phyloP scores from a whole-genome alignment of 2,797 vertebrate genomes.

The Pelobates cultripes region DNA sequence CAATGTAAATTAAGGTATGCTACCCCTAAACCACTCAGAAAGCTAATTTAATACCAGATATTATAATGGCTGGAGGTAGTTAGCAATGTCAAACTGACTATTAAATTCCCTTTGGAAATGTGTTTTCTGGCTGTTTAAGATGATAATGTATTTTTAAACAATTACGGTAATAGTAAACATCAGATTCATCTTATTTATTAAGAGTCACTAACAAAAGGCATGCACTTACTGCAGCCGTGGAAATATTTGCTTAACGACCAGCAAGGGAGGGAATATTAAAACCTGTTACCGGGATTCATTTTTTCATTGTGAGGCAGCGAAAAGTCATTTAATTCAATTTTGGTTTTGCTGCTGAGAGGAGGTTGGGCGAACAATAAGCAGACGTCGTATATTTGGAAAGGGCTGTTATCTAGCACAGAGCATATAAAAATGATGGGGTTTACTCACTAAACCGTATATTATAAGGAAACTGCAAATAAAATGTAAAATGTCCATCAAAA shows the following conservation, averaged over 20 bases:
- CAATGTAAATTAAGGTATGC: no score
- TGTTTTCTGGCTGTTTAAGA: slow-evolving; percentile 12
- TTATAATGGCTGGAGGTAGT: no score
- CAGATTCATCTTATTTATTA: slow-evolving; percentile 51
- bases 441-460: no score
- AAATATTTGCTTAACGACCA: slow-evolving; percentile 49
- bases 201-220: slow-evolving; percentile 36
- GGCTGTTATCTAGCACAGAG: no score
- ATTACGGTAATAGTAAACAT: slow-evolving; percentile 44
- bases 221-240: slow-evolving; percentile 31
- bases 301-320: slow-evolving; percentile 26
- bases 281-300: slow-evolving; percentile 43
- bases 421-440: not conserved
- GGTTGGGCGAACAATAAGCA: not conserved
- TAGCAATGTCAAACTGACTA: no score
- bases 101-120: no score
- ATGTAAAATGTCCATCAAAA: no score
- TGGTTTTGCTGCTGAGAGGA: not conserved
- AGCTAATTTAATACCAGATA: no score
- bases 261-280: slow-evolving; percentile 53
- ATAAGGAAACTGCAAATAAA: no score
- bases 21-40: no score
- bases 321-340: slow-evolving; percentile 55
- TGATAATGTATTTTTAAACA: slow-evolving; percentile 47
- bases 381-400: no score